These are phyloP conservation scores for Drosophila austrosaltans DNA, from an alignment of 2,888 invertebrate species.

Conservation along the genomic window DNA sequence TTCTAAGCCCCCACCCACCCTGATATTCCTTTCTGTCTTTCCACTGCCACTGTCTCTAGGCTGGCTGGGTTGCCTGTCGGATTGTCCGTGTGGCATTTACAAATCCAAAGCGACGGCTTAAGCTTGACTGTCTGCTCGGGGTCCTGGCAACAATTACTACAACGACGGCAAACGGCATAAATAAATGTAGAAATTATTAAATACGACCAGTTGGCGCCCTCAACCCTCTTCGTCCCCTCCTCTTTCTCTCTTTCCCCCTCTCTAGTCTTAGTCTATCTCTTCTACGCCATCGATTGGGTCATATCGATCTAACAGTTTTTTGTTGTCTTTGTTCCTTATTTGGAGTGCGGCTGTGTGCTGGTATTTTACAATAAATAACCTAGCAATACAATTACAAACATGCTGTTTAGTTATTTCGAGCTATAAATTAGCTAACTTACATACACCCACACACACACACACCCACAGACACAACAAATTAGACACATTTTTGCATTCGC, in stretches of 20 bases:
- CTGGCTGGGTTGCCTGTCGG: not conserved
- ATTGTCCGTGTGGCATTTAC: conserved; percentile 31
- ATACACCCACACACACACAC: not conserved
- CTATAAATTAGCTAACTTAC: conserved; percentile 58
- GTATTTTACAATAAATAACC: conserved; percentile 75
- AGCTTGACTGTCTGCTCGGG: conserved; percentile 39
- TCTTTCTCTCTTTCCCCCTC: conserved; percentile 30
- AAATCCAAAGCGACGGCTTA: conserved; percentile 56
- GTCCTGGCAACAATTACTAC: conserved; percentile 66
- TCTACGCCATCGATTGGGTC: conserved; percentile 48
- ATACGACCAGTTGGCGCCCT: conserved; percentile 67
- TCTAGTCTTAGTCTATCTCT: conserved; percentile 1
- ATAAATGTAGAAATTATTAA: conserved; percentile 76
- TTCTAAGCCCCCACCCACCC: not conserved
- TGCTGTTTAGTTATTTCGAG: conserved; percentile 28
- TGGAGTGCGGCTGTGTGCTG: conserved; percentile 37
- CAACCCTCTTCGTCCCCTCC: conserved; percentile 37
- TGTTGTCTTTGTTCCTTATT: conserved; percentile 6
- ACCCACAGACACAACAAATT: conserved; percentile 45
- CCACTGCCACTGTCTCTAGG: not conserved
- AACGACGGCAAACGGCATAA: conserved; percentile 65
- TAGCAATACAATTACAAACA: conserved; percentile 42
- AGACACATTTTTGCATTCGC: conserved; percentile 64
- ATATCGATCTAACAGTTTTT: conserved; percentile 71
- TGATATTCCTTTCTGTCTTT: not conserved